Base-by-base conservation (phyloP, 2,797 vertebrate genomes). In the Silurus aristotelis region DNA sequence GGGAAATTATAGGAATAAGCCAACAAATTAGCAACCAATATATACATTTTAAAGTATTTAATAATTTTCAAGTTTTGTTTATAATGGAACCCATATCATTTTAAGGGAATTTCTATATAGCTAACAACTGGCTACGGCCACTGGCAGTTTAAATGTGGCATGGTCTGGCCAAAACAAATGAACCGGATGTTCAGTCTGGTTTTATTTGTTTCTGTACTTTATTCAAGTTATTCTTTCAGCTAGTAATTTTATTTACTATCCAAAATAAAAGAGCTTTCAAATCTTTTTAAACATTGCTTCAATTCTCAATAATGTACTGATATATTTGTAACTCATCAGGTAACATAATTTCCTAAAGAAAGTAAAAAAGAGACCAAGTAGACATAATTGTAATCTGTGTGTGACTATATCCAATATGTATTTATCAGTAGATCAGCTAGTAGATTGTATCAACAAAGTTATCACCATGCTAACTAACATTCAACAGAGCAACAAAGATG, bases 81-180 rank as follows among this genome's bases (percentile, higher is more conserved):
- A 38, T 38, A 38, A 31, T 52, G n/a, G 2, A 56, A 27, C 14
- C 46, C 22, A 7, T 75, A 27, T 75, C 6, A 75, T 75, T 52
- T 25, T 75, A 52, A 61, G 43, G 6, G 13, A 75, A 76, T 75
- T 1, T 63, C 8, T 64, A 60, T 75, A 9, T 55, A 72, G 15
- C 46, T 64, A 55, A 6, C 43, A 43, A 48, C 5, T 48, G 13
- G 12, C 48, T 12, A 7, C 27, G 68, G 38, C 38, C 6, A 27
- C 8, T 27, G 7, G 2, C 71, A 17, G 52, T 58, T 56, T 55
- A 27, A 76, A 73, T 14, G 15, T 66, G 38, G 58, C 66, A 31
- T 67, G 66, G 25, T 27, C 14, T 48, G 22, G 56, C 63, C 67
- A 52, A 64, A 72, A 71, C 55, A 79, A 84, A 67, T n/a, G 46